A percentile compares a stretch with the other conserved stretches of the same genome.
These are phyloP conservation scores for Julus scandinavius DNA, from an alignment of 2,888 invertebrate genomes.

Conservation along the genomic window DNA sequence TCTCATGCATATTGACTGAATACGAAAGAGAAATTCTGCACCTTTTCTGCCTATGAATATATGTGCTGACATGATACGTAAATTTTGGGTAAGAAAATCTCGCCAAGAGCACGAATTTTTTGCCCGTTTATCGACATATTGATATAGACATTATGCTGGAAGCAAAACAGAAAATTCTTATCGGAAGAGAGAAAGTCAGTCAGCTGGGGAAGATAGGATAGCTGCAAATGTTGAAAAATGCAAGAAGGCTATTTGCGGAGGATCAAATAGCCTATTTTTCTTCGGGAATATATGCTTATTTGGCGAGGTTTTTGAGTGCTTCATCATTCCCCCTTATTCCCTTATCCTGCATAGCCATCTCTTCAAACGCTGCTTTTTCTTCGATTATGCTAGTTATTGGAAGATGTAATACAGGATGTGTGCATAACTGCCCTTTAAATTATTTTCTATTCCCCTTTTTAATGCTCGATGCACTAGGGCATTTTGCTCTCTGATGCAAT, in stretches of 20 bases:
- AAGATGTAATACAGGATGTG: background rate
- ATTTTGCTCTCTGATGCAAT: background rate
- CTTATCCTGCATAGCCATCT: background rate
- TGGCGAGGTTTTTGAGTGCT: conserved; percentile 1
- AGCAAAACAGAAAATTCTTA: conserved; percentile 33
- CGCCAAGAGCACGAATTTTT: background rate
- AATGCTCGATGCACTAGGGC: background rate
- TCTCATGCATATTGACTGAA: background rate
- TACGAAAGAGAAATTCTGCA: background rate
- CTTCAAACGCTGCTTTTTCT: conserved; percentile 14
- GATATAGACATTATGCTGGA: conserved; percentile 29
- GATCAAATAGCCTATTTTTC: background rate
- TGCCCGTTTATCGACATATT: conserved; percentile 39
- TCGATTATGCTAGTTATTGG: background rate
- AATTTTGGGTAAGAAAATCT: conserved; percentile 29
- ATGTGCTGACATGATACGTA: background rate
- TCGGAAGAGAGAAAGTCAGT: conserved; percentile 15
- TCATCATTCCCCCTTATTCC: conserved; percentile 2
- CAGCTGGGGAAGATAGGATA: conserved; percentile 22
- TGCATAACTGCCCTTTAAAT: background rate
- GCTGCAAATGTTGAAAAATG: background rate
- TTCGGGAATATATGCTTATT: background rate
- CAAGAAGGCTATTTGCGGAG: conserved; percentile 6
- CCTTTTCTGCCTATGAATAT: background rate
- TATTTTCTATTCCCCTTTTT: background rate